Percentiles rank a stretch among this genome's conserved stretches.
These are phyloP conservation scores for Ibidorhyncha struthersii DNA, from an alignment of 2,113 vertebrate species.

Conservation along the genomic window DNA sequence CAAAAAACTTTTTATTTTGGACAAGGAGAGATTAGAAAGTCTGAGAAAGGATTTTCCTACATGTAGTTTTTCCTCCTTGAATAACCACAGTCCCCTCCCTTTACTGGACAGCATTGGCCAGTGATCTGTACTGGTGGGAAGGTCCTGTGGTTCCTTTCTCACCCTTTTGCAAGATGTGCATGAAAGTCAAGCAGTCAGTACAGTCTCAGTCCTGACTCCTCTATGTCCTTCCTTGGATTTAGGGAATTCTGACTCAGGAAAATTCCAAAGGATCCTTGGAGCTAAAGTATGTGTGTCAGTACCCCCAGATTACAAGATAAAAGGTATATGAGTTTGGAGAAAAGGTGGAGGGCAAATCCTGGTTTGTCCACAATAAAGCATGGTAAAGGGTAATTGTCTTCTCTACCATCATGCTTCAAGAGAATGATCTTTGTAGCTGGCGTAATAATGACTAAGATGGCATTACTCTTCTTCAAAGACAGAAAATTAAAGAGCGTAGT, in stretches of 20 bases:
- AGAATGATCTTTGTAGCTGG: background rate
- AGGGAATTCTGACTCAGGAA: background rate
- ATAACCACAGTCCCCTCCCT: background rate
- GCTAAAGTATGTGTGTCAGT: background rate
- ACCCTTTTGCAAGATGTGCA: background rate
- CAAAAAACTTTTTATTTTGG: background rate
- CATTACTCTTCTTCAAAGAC: background rate
- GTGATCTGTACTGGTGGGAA: background rate
- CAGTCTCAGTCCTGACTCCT: background rate
- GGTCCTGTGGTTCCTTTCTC: background rate
- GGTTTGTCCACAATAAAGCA: rapidly evolving
- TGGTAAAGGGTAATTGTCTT: background rate
- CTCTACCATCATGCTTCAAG: background rate
- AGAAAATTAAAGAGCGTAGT: background rate
- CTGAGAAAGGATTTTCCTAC: background rate
- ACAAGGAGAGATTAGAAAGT: background rate
- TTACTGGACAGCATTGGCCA: background rate
- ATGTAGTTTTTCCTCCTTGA: background rate
- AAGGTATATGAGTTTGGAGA: background rate
- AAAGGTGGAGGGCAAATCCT: background rate
- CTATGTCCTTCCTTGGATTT: background rate
- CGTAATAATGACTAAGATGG: background rate
- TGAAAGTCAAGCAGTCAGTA: background rate
- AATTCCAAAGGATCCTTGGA: background rate
- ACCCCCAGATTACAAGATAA: background rate